These are phyloP conservation scores for Malaclemys terrapin DNA, from an alignment of 2,113 vertebrate genomes.

Conservation along the genomic window DNA sequence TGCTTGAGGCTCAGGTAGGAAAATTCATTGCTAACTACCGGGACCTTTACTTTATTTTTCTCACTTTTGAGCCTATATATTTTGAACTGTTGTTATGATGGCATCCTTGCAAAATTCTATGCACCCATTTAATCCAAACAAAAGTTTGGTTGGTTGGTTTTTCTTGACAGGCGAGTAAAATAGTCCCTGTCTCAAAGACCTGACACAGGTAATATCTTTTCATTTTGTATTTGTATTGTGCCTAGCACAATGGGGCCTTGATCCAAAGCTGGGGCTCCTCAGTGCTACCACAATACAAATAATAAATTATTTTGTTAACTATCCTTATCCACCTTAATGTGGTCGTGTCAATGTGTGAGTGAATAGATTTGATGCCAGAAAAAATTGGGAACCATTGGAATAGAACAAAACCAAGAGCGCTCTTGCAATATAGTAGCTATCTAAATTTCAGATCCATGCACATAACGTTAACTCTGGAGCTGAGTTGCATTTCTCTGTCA, in stretches of 20 bases:
- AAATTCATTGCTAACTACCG: not conserved
- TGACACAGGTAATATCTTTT: not conserved
- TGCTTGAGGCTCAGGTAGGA: conserved; percentile 5
- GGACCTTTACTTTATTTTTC: conserved; percentile 57
- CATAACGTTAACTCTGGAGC: not conserved
- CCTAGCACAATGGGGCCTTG: not conserved
- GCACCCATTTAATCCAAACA: conserved; percentile 1
- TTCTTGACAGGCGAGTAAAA: conserved; percentile 43
- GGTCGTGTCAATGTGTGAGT: not conserved
- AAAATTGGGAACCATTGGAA: not conserved
- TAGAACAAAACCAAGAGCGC: not conserved
- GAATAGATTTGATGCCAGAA: not conserved
- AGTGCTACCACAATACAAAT: not conserved
- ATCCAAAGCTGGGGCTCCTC: not conserved
- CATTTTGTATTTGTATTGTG: conserved; percentile 7
- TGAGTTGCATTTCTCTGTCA: not conserved
- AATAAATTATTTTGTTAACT: not conserved
- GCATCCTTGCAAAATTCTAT: conserved; percentile 41
- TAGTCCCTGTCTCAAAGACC: not conserved
- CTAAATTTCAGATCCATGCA: not conserved
- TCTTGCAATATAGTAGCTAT: not conserved
- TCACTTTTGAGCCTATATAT: conserved; percentile 8
- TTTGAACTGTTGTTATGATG: conserved; percentile 6
- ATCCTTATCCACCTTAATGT: not conserved
- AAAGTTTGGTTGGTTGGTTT: not conserved